These are phyloP conservation scores for Lophura nycthemera DNA, from an alignment of 2,113 vertebrate species.

Conservation along the genomic window DNA sequence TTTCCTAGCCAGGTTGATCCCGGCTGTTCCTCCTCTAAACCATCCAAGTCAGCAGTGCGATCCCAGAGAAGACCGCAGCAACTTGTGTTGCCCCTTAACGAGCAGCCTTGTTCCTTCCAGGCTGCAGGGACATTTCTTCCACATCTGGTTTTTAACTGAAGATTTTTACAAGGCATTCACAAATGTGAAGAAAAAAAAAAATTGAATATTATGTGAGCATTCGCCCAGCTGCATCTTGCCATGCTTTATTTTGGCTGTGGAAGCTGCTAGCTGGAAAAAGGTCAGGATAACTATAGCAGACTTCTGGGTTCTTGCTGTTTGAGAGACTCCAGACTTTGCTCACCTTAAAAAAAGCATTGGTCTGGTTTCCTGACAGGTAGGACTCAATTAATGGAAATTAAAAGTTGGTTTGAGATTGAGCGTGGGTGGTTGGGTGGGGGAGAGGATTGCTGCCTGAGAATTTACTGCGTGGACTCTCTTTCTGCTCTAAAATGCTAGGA, in stretches of 20 bases:
- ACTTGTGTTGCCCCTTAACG: neutral
- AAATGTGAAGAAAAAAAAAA: neutral
- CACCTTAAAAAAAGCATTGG: neutral
- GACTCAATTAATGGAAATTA: neutral
- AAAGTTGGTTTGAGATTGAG: neutral
- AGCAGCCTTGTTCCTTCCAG: neutral
- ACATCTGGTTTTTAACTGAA: constrained; percentile 28
- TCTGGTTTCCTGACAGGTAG: constrained; percentile 36
- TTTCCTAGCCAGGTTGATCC: neutral
- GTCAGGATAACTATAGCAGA: neutral
- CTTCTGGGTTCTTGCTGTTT: constrained; percentile 9
- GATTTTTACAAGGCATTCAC: constrained; percentile 39
- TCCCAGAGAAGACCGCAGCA: neutral
- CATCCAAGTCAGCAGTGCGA: neutral
- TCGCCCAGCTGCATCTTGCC: constrained; percentile 5
- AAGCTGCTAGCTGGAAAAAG: constrained; percentile 2
- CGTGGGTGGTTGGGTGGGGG: neutral
- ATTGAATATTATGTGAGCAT: neutral
- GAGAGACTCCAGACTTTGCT: neutral
- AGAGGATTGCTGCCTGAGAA: neutral
- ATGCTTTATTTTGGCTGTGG: constrained; percentile 24
- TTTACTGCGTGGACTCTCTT: neutral
- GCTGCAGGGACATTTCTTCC: neutral
- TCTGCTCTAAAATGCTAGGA: constrained; percentile 5
- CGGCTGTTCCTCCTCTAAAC: neutral